Percentiles rank a stretch among this genome's conserved stretches.
Conservation (phyloP, 2,888 invertebrate genomes). For the Eupithecia vulgata region DNA sequence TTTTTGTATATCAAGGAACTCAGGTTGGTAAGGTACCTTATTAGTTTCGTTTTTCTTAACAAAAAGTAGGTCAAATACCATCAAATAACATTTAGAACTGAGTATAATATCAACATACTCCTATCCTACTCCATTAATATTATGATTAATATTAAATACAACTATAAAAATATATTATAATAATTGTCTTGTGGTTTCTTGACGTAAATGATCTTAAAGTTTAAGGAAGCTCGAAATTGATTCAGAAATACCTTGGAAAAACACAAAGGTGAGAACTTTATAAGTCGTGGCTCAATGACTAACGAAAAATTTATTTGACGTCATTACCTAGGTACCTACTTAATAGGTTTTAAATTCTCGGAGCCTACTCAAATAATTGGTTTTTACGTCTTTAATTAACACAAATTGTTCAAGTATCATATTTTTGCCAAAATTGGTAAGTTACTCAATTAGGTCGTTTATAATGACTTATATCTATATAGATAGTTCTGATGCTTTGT, state of each 20-base stretch:
- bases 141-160: not conserved
- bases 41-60: not conserved
- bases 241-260: not conserved
- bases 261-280: slow-evolving; percentile 3
- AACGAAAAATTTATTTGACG: not conserved
- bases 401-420: not conserved
- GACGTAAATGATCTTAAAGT: not conserved
- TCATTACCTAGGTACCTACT: not conserved
- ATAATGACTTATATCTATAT: not conserved
- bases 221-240: not conserved
- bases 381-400: not conserved
- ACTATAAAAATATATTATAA: not conserved
- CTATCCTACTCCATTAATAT: too few species aligned
- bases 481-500: not conserved
- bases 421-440: not conserved
- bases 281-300: not conserved
- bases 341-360: not conserved
- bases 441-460: not conserved
- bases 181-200: not conserved
- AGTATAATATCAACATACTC: not conserved
- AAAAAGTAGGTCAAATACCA: not conserved
- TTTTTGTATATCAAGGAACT: too few species aligned
- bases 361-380: not conserved
- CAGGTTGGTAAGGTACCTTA: not conserved
- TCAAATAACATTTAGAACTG: not conserved